These are phyloP conservation scores for Panagrolaimus sp. DNA, from an alignment of 1,140 invertebrate species.

Conservation along the genomic window DNA sequence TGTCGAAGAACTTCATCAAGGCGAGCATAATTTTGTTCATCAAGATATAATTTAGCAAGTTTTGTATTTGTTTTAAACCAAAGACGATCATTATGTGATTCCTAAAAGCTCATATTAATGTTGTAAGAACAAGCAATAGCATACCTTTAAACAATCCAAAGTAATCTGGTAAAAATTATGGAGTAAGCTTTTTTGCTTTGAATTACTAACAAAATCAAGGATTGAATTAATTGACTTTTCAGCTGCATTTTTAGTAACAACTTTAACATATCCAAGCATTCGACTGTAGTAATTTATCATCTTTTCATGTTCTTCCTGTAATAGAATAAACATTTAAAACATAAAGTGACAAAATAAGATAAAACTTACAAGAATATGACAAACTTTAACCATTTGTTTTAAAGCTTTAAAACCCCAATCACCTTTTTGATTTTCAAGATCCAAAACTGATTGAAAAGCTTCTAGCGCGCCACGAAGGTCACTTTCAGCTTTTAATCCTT, in stretches of 20 bases:
- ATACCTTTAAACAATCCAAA: slow-evolving; percentile 81
- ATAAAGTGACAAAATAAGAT: slow-evolving; percentile 15
- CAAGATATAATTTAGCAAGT: slow-evolving; percentile 94
- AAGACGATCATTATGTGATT: slow-evolving; percentile 95
- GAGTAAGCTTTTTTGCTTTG: slow-evolving; percentile 83
- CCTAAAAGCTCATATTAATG: slow-evolving; percentile 58
- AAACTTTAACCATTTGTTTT: slow-evolving; percentile 99
- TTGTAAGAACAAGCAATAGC: not conserved
- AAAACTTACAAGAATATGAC: slow-evolving; percentile 81
- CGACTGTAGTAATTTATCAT: slow-evolving; percentile 94
- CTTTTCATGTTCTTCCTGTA: slow-evolving; percentile 81
- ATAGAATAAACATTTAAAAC: slow-evolving; percentile 36
- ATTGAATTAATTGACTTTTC: slow-evolving; percentile 99
- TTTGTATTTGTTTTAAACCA: slow-evolving; percentile 99
- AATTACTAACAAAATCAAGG: slow-evolving; percentile 94
- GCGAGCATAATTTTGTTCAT: slow-evolving; percentile 86
- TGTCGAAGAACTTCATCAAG: slow-evolving; percentile 93
- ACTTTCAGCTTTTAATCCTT: slow-evolving; percentile 87
- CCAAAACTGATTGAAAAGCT: slow-evolving; percentile 79
- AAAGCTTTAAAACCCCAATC: slow-evolving; percentile 99
- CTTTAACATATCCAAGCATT: slow-evolving; percentile 91
- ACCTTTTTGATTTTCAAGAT: slow-evolving; percentile 91
- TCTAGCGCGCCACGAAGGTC: slow-evolving; percentile 75
- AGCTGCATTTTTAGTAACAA: slow-evolving; percentile 96
- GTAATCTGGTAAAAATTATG: slow-evolving; percentile 99